Evolutionary conservation across 2,113 vertebrate species (phyloP), one percentile per base, ranked within the genome.

Genomic region (Amia ocellicauda): DNA sequence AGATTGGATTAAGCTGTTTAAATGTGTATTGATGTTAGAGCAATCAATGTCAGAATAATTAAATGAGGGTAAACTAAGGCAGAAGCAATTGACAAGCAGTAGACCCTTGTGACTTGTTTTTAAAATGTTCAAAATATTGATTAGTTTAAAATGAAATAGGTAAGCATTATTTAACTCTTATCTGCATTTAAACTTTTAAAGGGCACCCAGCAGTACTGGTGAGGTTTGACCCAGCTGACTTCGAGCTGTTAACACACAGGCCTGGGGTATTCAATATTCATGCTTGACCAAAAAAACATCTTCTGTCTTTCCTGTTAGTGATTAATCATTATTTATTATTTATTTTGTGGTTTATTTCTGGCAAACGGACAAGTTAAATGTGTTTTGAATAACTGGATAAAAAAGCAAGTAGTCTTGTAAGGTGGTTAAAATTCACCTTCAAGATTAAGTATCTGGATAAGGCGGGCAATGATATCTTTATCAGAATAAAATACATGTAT

Each of bases 181-280:
- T 78, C 76, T 71, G 10, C 69, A 79, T 80, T 80, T 78, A 78
- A 70, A 74, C 58, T 73, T 71, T 81, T 77, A 79, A 47, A 60
- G 51, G 51, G 51, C 51, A 24, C 14, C 24, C 24, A 8, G 8
- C 3, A 19, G 4, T 22, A 14, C 22, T 54, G 3, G 20, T 54
- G 22, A 54, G 24, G 51, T 54, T 54, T 54, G 22, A 54, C n/a
- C 13, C 10, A 23, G 16, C 47, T 50, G 47, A 50, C 47, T 19
- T 17, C 16, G 17, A 11, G 1, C 16, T 22, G 7, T 24, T 5
- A 24, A 22, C 24, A 10, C 14, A 54, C 3, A 19, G 31, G 31
- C 31, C 31, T 36, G 31, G 5, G 31, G 31, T 5, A 36, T 36
- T 1, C 31, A 36, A 36, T 36, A 36, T 36, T 36, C 11, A 7